phyloP scores from a whole-genome alignment of 2,113 vertebrate genomes.

The Python bivittatus region DNA sequence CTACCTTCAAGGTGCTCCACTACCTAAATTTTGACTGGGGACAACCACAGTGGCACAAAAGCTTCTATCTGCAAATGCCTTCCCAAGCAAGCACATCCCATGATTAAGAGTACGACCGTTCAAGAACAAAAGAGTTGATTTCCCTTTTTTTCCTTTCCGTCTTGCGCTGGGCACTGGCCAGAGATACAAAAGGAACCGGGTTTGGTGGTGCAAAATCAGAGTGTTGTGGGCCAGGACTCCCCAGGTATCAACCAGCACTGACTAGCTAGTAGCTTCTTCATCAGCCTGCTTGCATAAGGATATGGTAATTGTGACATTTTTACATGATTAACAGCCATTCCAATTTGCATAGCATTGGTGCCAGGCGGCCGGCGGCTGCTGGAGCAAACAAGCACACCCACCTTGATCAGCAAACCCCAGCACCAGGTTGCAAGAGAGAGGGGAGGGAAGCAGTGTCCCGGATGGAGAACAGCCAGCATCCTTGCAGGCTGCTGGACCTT shows the following conservation, averaged over 20 bases:
- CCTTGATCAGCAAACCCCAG: background rate
- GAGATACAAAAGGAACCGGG: background rate
- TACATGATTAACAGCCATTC: conserved; percentile 35
- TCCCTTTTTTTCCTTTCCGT: background rate
- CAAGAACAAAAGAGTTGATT: background rate
- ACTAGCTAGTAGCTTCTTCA: conserved; percentile 13
- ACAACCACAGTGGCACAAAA: too few species aligned
- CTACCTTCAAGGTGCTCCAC: background rate
- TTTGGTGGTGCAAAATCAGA: background rate
- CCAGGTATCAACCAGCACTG: background rate
- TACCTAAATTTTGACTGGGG: too few species aligned
- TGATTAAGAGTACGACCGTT: background rate
- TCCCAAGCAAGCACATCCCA: too few species aligned
- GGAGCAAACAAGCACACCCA: background rate
- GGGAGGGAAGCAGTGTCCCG: background rate
- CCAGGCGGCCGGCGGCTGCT: background rate
- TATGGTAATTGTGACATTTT: conserved; percentile 42
- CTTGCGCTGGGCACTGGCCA: background rate
- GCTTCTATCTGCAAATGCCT: background rate
- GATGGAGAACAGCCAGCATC: accelerated
- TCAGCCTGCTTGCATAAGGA: conserved; percentile 22
- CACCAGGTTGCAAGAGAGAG: background rate
- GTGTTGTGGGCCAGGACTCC: background rate
- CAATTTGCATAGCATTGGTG: conserved; percentile 32
- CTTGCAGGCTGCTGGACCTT: background rate